These are phyloP conservation scores for Cladorhizidae sp. DNA, from an alignment of 37 sponge, comb jelly and placozoan genomes.

Conservation along the genomic window DNA sequence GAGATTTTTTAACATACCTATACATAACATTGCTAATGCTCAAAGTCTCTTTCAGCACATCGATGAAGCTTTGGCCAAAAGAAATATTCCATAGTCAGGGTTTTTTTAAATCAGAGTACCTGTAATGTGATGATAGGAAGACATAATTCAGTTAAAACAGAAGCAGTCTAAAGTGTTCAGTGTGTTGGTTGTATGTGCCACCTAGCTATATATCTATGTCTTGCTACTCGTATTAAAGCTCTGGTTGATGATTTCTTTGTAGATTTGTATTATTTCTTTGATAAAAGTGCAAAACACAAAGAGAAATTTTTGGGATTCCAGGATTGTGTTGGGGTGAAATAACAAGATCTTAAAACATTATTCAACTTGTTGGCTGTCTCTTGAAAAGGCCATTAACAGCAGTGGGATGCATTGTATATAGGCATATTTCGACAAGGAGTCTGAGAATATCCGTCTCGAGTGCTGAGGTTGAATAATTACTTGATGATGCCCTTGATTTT, in stretches of 20 bases:
- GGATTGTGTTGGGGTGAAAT: neutral
- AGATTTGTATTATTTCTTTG: constrained; percentile 8
- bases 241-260: constrained; percentile 16
- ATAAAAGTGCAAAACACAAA: constrained; percentile 9
- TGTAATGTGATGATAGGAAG: constrained; percentile 30
- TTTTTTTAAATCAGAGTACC: constrained; percentile 15
- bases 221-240: constrained; percentile 1
- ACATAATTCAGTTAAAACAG: constrained; percentile 19
- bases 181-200: constrained; percentile 10
- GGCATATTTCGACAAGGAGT: no score
- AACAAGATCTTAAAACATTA: constrained; percentile 1
- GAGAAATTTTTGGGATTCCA: constrained; percentile 6
- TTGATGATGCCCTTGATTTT: no score
- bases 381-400: constrained; percentile 5
- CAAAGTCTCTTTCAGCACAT: constrained; percentile 32
- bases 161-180: constrained; percentile 28
- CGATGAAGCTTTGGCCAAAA: neutral
- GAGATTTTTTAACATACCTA: constrained; percentile 40
- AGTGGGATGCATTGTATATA: no score
- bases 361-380: neutral
- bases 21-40: constrained; percentile 32
- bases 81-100: constrained; percentile 14
- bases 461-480: no score
- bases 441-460: no score
- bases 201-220: neutral